Conservation (phyloP, 2,113 vertebrate genomes). For the Oreochromis tanganicae region DNA sequence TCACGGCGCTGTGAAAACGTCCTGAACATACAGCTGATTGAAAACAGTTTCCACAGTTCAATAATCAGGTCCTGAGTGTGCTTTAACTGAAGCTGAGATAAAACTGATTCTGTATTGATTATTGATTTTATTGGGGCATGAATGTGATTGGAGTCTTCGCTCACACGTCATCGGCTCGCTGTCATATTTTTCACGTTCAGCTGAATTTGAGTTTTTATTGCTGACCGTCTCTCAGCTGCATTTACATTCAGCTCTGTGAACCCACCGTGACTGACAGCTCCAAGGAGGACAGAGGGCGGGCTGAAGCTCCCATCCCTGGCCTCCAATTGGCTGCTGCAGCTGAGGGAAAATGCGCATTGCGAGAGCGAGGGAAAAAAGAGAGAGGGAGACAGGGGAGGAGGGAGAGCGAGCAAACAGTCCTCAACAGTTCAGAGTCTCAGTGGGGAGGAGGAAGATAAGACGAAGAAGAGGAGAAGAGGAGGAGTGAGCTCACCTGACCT, state of each 20-base stretch:
- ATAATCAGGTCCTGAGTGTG: background rate
- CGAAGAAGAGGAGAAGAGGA: background rate
- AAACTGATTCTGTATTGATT: background rate
- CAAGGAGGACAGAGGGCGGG: slow-evolving; percentile 17
- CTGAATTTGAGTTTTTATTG: background rate
- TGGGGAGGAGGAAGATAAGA: slow-evolving; percentile 5
- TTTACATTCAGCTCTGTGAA: slow-evolving; percentile 22
- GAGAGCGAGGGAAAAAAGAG: slow-evolving; percentile 35
- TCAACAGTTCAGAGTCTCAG: slow-evolving; percentile 19
- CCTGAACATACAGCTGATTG: background rate
- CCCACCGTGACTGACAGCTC: slow-evolving; percentile 45
- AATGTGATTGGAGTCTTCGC: background rate
- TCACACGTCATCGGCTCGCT: background rate
- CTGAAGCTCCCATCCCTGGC: background rate
- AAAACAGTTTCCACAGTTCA: background rate
- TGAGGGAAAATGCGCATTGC: slow-evolving; percentile 67
- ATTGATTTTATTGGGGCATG: background rate
- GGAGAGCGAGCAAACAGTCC: slow-evolving; percentile 19
- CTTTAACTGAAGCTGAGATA: background rate
- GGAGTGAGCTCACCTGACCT: slow-evolving; percentile 30
- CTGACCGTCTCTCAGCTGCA: background rate
- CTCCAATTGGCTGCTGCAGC: slow-evolving; percentile 51
- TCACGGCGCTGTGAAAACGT: background rate
- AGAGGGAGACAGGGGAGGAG: background rate
- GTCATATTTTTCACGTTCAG: background rate